Evolutionary conservation across 2,888 invertebrate species (phyloP), one percentile per base, ranked within the genome.

Genomic region (Drosophila sordidula): DNA sequence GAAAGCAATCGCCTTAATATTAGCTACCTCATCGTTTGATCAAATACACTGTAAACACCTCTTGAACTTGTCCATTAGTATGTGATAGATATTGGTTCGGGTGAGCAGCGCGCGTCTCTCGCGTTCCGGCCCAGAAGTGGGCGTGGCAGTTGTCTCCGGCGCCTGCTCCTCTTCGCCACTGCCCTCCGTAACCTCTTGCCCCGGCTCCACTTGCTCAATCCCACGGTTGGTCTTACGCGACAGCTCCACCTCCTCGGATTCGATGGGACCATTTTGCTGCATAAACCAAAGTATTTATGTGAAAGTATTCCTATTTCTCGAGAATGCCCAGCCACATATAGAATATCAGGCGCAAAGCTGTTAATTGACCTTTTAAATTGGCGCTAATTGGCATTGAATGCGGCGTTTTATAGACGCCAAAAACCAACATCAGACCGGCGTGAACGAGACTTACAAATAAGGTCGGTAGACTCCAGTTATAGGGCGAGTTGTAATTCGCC

Each of bases 401-500:
- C 34, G 52, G 34, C 59, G 18, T 71, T 82, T 86, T 76, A 65
- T 65, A 63, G 79, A n/a, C 57, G 29, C 38, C 52, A 49, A 56
- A 14, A 32, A 32, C 39, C 14, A 29, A 52, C n/a, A 29, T 11
- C 12, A 4, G 8, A 14, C 8, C 16, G 26, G 11, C 12, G 49
- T 50, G 22, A 69, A 63, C 63, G 29, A 49, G 34, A 87, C 90
- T 89, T 76, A 91, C 90, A 73, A 86, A 90, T 67, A 87, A 54
- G 32, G 89, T 87, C 49, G 90, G 90, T 26, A 87, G 55, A 50
- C 72, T 78, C 90, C 90, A 91, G 46, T 95, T 95, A 16, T 90
- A 92, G 5, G 95, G 94, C 3, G 94, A 91, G 72, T 91, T 92
- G 91, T 95, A 96, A 88, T 94, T 95, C 0, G 95, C 94, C 87